Evolutionary conservation across 1,140 invertebrate genomes (phyloP).

Genomic region (Ruditapes philippinarum): DNA sequence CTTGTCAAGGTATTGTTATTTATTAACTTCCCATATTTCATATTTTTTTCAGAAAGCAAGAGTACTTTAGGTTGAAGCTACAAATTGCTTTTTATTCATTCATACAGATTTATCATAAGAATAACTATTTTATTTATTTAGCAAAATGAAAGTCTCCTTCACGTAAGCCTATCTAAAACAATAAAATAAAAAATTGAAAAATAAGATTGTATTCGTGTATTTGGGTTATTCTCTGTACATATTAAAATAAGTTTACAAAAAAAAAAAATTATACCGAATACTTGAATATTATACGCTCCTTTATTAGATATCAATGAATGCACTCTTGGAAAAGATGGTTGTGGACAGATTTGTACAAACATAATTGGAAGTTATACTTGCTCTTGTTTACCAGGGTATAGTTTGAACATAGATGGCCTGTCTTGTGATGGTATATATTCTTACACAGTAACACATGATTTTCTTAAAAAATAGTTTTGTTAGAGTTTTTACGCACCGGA

Average conservation of each 20-base stretch:
- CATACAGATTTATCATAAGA: too few species aligned
- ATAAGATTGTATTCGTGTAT: background rate
- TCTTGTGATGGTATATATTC: slow-evolving; percentile 19
- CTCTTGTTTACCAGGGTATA: slow-evolving; percentile 59
- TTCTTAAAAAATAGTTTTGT: too few species aligned
- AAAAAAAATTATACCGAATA: background rate
- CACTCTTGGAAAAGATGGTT: slow-evolving; percentile 14
- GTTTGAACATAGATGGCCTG: background rate
- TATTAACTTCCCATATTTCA: too few species aligned
- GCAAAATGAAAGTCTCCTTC: too few species aligned
- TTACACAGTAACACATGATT: too few species aligned
- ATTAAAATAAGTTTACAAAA: too few species aligned
- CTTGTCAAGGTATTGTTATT: slow-evolving; percentile 32
- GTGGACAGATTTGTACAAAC: slow-evolving; percentile 69
- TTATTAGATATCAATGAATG: slow-evolving; percentile 72
- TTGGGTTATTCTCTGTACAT: background rate
- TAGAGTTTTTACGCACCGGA: too few species aligned
- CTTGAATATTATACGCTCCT: background rate
- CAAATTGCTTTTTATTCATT: too few species aligned
- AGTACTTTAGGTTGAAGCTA: too few species aligned
- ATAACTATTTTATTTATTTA: too few species aligned
- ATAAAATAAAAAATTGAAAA: background rate
- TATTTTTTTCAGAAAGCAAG: too few species aligned
- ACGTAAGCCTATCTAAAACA: too few species aligned
- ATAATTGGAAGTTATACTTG: slow-evolving; percentile 61